Evolutionary conservation across 2,797 vertebrate species (phyloP), one percentile per base, ranked within the genome.

Genomic region (Oceanodroma leucorhoa): DNA sequence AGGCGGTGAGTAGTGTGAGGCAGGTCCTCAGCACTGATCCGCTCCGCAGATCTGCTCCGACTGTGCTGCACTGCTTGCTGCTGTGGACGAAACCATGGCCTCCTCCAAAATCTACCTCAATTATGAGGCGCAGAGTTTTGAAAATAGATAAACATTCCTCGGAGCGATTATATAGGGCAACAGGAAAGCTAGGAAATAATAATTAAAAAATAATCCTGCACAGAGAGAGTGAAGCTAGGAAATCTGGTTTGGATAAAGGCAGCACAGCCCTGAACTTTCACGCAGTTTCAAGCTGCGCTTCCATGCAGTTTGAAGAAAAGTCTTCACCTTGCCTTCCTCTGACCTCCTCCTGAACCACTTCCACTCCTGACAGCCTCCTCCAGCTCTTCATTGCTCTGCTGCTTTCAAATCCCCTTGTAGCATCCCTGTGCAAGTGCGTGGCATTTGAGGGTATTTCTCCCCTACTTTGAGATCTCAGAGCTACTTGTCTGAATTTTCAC

Each of bases 171-270:
- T 32, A 29, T 57, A 51, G 18, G 78, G 32, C 38, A 50, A 60
- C 19, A 57, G 20, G 17, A 91, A 88, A 83, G 40, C 30, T 91
- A 71, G 58, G 50, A 90, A 93, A 86, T 46, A 89, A 87, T 67
- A 94, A 64, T 60, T 41, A 16, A 83, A 78, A 60, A 29, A 14
- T 81, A 93, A 83, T 86, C 53, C 61, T 91, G 38, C 34, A 71
- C 41, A 54, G 14, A 57, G 54, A 80, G 32, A 81, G 3, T 24
- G 46, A 84, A 83, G 64, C 53, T 95, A 75, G 58, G 54, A 95
- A 89, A 91, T 95, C 70, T 95, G 92, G 7, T 89, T 96, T 92
- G 65, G 65, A 91, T 96, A 94, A 95, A 95, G 50, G 46, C 62
- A 93, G 43, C 27, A 54, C n/a, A 89, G 54, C 30, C n/a, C 41